Evolutionary conservation across 2,888 invertebrate genomes (phyloP), one percentile per base, ranked within the genome.

Genomic region (Spicauda simplicius): DNA sequence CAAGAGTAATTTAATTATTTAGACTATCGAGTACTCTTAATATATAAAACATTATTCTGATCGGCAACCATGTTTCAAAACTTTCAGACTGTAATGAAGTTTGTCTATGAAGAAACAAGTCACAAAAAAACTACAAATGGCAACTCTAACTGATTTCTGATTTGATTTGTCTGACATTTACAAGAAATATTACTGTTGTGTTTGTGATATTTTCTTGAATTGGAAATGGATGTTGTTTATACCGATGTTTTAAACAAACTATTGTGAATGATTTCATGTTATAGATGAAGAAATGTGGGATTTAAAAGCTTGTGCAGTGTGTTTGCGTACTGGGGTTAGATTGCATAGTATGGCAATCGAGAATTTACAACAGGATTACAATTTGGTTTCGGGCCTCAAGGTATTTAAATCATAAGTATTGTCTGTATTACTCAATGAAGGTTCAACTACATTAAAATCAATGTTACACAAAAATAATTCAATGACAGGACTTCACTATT

Each of bases 301-400:
- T 68, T 68, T 91, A 64, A 86, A 86, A 75, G 89, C 85, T 18
- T 93, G 92, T 76, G 75, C 78, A 18, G 88, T 88, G 70, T 93
- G 92, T 77, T 82, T 91, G 25, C 86, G 80, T 74, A 84, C 81
- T 50, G 76, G 84, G 71, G 78, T 81, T 55, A 88, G 85, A 76
- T 77, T 91, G 63, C 80, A 77, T 73, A 83, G 78, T 72, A 80
- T 93, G 76, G 83, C 86, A 60, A 75, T 71, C 63, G 82, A 78
- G n/a, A 76, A 79, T 67, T 76, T 91, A 63, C 80, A 90, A 71
- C 72, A 77, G 7, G 83, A 87, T 70, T 91, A 82, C 74, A 85
- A 86, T 73, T 77, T 82, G 69, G 73, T 88, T 69, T 84, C 90
- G 69, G 91, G 91, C 58, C 78, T 91, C 61, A 78, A 86, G 86